These are phyloP conservation scores for Porites cylindrica DNA, from an alignment of 92 coral and sea anemone species.

Conservation along the genomic window DNA sequence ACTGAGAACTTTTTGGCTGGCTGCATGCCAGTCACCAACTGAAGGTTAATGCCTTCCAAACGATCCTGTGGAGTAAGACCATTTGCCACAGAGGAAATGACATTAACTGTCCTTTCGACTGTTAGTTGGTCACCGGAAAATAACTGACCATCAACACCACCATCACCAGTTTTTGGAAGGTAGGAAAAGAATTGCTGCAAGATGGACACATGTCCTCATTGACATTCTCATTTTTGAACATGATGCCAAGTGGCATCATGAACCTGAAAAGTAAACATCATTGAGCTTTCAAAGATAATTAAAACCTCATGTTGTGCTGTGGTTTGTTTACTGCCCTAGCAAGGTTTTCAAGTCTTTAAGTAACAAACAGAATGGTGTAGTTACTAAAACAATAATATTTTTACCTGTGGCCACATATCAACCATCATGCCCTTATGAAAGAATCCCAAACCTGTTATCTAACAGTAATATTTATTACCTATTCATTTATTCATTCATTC, in stretches of 20 bases:
- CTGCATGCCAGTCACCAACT: conserved; percentile 72
- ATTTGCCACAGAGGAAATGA: conserved; percentile 63
- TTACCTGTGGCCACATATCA: no score
- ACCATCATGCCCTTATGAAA: no score
- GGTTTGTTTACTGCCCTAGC: no score
- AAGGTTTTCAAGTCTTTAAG: no score
- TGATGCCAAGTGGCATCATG: conserved; percentile 30
- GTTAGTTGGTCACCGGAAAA: conserved; percentile 64
- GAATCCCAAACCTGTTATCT: no score
- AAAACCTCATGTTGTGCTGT: no score
- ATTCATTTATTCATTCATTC: no score
- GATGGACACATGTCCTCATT: conserved; percentile 62
- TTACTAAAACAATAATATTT: no score
- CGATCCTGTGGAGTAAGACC: conserved; percentile 41
- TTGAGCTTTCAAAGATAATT: no score
- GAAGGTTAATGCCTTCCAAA: conserved; percentile 49
- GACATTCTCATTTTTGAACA: conserved; percentile 46
- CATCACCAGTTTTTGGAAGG: conserved; percentile 42
- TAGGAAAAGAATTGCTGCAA: conserved; percentile 42
- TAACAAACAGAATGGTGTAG: no score
- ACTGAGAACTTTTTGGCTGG: conserved; percentile 7
- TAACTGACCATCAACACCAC: conserved; percentile 37
- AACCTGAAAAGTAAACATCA: conserved; percentile 1
- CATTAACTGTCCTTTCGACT: conserved; percentile 44
- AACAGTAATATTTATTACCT: no score